Evolutionary conservation across 2,113 vertebrate genomes (phyloP), one percentile per base, ranked within the genome.

Genomic region (Prunella fulvescens): DNA sequence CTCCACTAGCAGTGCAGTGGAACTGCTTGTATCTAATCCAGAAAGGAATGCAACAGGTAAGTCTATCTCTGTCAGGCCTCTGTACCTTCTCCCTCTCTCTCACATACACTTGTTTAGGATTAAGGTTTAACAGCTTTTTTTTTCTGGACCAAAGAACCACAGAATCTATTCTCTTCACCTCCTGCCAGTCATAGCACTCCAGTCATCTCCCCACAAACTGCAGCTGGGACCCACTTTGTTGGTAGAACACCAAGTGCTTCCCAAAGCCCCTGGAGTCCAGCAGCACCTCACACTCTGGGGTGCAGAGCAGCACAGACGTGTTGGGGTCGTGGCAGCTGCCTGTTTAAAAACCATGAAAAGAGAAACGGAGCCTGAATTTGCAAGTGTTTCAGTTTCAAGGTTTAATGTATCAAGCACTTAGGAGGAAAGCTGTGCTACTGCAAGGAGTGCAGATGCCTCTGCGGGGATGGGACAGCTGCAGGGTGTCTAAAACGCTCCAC

Each of bases 381-480:
- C 3, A 23, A 20, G 16, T 19, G 51, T 14, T 78, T 54, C 26
- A 31, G 28, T 42, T 53, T 45, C 72, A 62, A 42, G 17, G 14
- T 50, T 33, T 24, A 37, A 60, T 7, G 14, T 9, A 10, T 10
- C 5, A 14, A 1, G 22, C 11, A 4, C 22, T 57, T 1, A 5
- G 0, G 7, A 40, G 28, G 23, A 77, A 79, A 61, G 45, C 61
- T 14, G 40, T 3, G 44, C 44, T 44, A 1, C 65, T 26, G 0
- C 2, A 6, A 0, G 10, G 56, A 57, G 23, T 8, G 23, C 1
- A 22, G 70, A 66, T 0, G 20, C 6, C 28, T 50, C 3, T 40
- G 19, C 1, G 3, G 29, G 1, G 9, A 8, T 29, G 37, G 1
- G 12, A 24, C 61, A 44, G 4, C 70, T 6, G 19, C 23, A 92